Base-by-base conservation (phyloP, 2,113 vertebrate genomes). In the Scophthalmus maximus region DNA sequence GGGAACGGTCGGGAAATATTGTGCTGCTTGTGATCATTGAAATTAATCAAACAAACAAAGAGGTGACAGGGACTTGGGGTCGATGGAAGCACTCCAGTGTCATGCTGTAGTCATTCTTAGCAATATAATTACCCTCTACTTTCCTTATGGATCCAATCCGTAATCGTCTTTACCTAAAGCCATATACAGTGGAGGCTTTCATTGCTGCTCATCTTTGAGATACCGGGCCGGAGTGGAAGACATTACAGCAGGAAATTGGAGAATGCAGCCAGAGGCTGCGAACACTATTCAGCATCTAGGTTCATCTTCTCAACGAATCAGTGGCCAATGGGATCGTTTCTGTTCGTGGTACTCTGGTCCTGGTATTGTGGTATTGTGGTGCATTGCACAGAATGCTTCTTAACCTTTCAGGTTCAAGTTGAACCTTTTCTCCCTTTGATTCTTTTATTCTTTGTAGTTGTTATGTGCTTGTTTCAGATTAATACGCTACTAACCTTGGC, bases 191-290 rank as follows among this genome's bases (percentile, higher is more conserved):
- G 15, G 15, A 74, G 34, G 46, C 42, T 68, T 80, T 67, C 60
- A 66, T 73, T 60, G 50, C 59, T 64, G 55, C 38, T 84, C 70
- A 73, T 81, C 63, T 71, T 65, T 44, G 20, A 78, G 30, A 65
- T 59, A 50, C 49, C 40, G 38, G 58, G 23, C 25, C 23, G 59
- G 66, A 57, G 57, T 80, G 63, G 66, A 68, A 80, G 51, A 81
- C 49, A 70, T 78, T 64, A 56, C 42, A 47, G 40, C 60, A 80
- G 60, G 73, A 79, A 79, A 76, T 73, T 77, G 66, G 55, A 55
- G 61, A 79, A 59, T 0, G 44, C 30, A 68, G 50, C 73, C 62
- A 57, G 57, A 29, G 62, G 64, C 63, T 69, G 7, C 58, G 34
- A 63, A 27, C 42, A 38, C 15, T 29, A 7, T 73, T 79, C 60